phyloP scores from a whole-genome alignment of 2,888 invertebrate species.

The Rhogogaster chlorosoma region DNA sequence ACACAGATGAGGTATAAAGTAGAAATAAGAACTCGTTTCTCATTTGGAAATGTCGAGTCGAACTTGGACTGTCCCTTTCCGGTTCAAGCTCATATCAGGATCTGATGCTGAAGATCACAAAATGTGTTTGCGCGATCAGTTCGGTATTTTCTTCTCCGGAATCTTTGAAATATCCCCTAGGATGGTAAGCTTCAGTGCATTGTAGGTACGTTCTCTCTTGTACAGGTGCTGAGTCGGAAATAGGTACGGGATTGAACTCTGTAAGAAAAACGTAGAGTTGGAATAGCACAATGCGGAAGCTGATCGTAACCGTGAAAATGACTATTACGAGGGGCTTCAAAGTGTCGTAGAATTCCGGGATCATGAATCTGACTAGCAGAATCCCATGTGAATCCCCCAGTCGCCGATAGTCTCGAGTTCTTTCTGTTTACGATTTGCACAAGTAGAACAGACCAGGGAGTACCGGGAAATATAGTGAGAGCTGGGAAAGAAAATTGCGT shows the following conservation, averaged over 20 bases:
- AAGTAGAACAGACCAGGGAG: not conserved
- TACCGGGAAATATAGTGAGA: not conserved
- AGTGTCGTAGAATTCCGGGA: slow-evolving; percentile 2
- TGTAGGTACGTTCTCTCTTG: not conserved
- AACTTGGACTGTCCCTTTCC: not conserved
- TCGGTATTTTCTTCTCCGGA: not conserved
- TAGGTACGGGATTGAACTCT: not conserved
- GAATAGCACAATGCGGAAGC: not conserved
- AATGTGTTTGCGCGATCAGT: not conserved
- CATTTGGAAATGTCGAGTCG: not conserved
- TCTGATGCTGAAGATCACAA: not conserved
- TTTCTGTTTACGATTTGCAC: slow-evolving; percentile 2
- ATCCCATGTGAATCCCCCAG: not conserved
- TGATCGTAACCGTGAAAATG: slow-evolving; percentile 13
- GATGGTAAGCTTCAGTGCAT: not conserved
- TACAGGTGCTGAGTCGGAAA: not conserved
- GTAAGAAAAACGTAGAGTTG: not conserved
- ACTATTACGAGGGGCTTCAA: slow-evolving; percentile 9
- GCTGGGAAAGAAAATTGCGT: not conserved
- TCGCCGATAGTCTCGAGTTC: not conserved
- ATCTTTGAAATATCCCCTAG: not conserved
- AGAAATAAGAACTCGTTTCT: not conserved
- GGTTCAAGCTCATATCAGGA: not conserved
- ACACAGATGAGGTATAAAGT: not conserved
- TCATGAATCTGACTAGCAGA: not conserved